Base-by-base conservation (phyloP, 92 coral and sea anemone genomes). In the Bergia sp. region DNA sequence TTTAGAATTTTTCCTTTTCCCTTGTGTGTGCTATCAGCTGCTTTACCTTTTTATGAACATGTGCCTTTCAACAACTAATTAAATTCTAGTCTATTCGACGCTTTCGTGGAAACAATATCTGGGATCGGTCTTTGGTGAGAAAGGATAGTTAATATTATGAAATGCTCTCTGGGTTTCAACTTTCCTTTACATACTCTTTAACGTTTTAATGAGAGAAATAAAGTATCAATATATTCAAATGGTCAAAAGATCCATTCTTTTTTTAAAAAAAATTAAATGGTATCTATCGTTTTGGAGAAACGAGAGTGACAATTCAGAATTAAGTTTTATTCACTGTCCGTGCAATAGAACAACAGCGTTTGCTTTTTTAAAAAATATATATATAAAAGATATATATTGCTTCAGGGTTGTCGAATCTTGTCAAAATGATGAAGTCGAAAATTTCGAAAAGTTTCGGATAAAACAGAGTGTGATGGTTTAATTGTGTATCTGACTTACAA, bases 51-150 rank as follows among this genome's bases (percentile, higher is more conserved):
- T 61, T 61, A 45, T 81, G 85, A 67, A 44, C 75, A 66, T 42
- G 37, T 72, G 58, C 71, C 87, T 84, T n/a, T 83, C 77, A 69
- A 42, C 87, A 69, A 61, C 21, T 83, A 37, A 69, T 69, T 83
- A 69, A 83, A 83, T 45, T 69, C 40, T 50, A 84, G 86, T 20
- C 77, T 73, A 74, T 67, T 69, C 53, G 77, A 73, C 78, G 66
- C 67, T 9, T 45, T 23, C 15, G 45, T 4, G 38, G 37, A 84
- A 82, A 65, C 37, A 57, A 82, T 58, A 65, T 16, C 20, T n/a
- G 45, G 39, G 86, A 47, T 55, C 85, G 69, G 44, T 61, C 49
- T 64, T 64, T 39, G 50, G 69, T 65, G 49, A n/a, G 49, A 84
- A 10, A 84, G 67, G 61, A 50, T n/a, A 29, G 37, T 29, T 18